A percentile compares a stretch with the other conserved stretches of the same genome.
Evolutionary conservation across 2,113 vertebrate species (phyloP).

Genomic region (Microcebus ravelobensis): DNA sequence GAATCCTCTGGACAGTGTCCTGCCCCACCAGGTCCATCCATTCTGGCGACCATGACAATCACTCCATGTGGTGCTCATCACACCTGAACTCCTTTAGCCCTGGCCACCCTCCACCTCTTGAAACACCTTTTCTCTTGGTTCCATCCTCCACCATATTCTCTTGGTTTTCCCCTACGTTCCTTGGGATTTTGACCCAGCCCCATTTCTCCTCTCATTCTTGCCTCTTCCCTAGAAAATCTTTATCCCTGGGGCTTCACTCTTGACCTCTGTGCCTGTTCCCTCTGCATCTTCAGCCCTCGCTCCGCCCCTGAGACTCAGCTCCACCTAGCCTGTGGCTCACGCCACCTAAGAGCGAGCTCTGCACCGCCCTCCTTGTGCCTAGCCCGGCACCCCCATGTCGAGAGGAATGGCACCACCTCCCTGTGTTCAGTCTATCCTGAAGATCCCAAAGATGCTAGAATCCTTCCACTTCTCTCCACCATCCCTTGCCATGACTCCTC

Average conservation of each 20-base stretch:
- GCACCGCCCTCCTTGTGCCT: background rate
- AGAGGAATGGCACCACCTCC: background rate
- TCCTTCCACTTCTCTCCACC: background rate
- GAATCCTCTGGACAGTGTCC: background rate
- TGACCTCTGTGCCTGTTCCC: background rate
- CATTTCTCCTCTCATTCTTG: background rate
- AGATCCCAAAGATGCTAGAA: background rate
- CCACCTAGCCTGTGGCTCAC: background rate
- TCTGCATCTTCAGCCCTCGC: background rate
- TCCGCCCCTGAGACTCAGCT: background rate
- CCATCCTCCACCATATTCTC: background rate
- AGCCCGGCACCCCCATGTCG: background rate
- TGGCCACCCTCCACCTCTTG: too few relatives aligned
- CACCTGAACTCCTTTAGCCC: fast-evolving
- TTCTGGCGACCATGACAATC: fast-evolving
- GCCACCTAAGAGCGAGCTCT: fast-evolving
- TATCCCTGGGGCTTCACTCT: background rate
- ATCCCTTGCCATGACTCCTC: background rate
- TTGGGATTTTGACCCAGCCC: background rate
- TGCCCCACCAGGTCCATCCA: background rate
- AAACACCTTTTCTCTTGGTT: background rate
- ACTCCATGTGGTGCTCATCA: fast-evolving
- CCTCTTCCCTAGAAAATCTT: background rate
- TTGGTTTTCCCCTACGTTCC: background rate
- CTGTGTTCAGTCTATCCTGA: background rate